Evolutionary conservation across 2,888 invertebrate species (phyloP), one percentile per base, ranked within the genome.

Genomic region (Tinea semifulvella): DNA sequence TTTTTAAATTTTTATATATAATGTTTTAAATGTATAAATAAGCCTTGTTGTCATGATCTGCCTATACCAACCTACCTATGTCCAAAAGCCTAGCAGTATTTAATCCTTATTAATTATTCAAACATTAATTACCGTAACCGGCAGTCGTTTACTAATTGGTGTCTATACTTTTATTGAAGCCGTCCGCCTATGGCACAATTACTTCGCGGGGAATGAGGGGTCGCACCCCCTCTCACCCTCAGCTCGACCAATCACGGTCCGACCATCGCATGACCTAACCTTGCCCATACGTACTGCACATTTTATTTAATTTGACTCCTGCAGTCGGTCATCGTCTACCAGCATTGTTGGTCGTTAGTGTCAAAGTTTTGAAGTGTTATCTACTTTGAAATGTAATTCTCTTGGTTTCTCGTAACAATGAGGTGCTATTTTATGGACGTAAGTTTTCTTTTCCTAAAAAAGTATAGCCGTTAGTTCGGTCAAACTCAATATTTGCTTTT

Each of bases 121-220:
- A n/a, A 49, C 58, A 58, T 65, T 77, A 74, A 76, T 76, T 73
- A 65, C 63, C 31, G 13, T 14, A 31, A 14, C 31, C n/a, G n/a
- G 31, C 11, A 31, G 31, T 13, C 6, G 70, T 72, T 66, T 57
- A 53, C 60, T 79, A 79, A 79, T 79, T 79, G 79, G 72, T 68
- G 68, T 75, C 72, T 66, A 60, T 66, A 14, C 63, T 63, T 63
- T 65, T 31, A 11, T 31, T 14, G 31, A 31, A 31, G 11, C 63
- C 61, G 66, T 76, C 75, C 79, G 79, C 79, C 79, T 77, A 79
- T 79, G 76, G 72, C 68, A 61, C 65, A 67, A 72, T 74, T 72
- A 72, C 63, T 63, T 72, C 67, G 62, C 68, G 58, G 65, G 52
- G 68, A 59, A 57, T 68, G 55, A 58, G 65, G 54, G 72, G 68